phyloP scores from a whole-genome alignment of 1,140 invertebrate genomes.

The Melitaea cinxia region DNA sequence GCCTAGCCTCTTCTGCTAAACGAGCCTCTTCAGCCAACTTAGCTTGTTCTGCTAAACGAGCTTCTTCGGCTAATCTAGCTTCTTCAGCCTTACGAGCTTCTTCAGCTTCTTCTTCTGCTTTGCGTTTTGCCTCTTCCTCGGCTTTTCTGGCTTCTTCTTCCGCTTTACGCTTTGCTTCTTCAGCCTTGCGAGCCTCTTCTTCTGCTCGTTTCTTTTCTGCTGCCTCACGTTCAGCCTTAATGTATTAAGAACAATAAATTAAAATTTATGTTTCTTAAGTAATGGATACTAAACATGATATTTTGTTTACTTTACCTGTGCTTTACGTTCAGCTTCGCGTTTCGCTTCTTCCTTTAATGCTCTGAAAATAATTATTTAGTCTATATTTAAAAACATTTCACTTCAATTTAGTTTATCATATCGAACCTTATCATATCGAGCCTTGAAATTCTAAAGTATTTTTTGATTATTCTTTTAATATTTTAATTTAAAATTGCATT shows the following conservation, averaged over 20 bases:
- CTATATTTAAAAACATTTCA: background rate
- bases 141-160: constrained; percentile 81
- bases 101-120: constrained; percentile 75
- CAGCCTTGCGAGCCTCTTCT: constrained; percentile 49
- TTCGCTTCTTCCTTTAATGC: constrained; percentile 80
- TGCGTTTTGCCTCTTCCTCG: constrained; percentile 66
- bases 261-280: background rate
- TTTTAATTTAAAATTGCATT: no score
- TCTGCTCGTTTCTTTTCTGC: constrained; percentile 49
- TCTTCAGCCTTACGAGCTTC: constrained; percentile 79
- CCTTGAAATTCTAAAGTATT: background rate
- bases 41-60: constrained; percentile 77
- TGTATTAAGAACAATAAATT: constrained; percentile 6
- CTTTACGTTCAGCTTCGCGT: constrained; percentile 73
- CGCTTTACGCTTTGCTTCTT: constrained; percentile 58
- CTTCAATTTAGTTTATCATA: background rate
- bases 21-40: constrained; percentile 80
- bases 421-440: no score
- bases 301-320: constrained; percentile 58
- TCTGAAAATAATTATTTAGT: constrained; percentile 50
- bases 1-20: constrained; percentile 78
- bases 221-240: constrained; percentile 63
- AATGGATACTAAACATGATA: background rate
- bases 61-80: constrained; percentile 78
- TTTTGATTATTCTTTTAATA: background rate